Conservation (phyloP, 2,113 vertebrate species). For the Dasypus novemcinctus region DNA sequence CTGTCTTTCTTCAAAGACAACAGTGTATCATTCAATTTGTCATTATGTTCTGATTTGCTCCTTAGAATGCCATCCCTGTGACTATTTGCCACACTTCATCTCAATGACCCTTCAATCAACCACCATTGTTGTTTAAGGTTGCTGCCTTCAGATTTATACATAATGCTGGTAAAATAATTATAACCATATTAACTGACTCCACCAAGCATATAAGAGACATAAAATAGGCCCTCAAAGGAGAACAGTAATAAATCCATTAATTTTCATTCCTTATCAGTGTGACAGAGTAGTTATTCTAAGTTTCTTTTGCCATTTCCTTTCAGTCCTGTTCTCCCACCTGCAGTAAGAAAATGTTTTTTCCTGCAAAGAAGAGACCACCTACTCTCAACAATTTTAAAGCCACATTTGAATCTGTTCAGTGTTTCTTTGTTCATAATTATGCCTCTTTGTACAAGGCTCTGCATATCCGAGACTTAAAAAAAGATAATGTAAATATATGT, state of each 20-base stretch:
- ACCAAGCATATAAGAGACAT: not conserved
- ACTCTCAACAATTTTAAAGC: not conserved
- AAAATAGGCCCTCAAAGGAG: not conserved
- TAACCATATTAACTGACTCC: not conserved
- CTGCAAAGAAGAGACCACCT: not conserved
- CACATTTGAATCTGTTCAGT: not conserved
- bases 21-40: not conserved
- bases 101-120: not conserved
- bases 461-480: not conserved
- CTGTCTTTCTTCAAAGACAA: constrained; percentile 31
- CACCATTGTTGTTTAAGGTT: not conserved
- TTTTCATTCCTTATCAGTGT: not conserved
- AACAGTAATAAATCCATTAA: not conserved
- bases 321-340: not conserved
- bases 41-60: constrained; percentile 39
- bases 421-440: not conserved
- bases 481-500: not conserved
- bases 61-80: constrained; percentile 15
- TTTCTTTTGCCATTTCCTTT: not conserved
- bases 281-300: not conserved
- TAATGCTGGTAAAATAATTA: not conserved
- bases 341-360: not conserved
- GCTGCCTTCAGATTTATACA: not conserved
- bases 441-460: not conserved
- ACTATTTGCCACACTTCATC: constrained; percentile 28